Conservation (phyloP, 2,888 invertebrate genomes). For the Micropterix aruncella region DNA sequence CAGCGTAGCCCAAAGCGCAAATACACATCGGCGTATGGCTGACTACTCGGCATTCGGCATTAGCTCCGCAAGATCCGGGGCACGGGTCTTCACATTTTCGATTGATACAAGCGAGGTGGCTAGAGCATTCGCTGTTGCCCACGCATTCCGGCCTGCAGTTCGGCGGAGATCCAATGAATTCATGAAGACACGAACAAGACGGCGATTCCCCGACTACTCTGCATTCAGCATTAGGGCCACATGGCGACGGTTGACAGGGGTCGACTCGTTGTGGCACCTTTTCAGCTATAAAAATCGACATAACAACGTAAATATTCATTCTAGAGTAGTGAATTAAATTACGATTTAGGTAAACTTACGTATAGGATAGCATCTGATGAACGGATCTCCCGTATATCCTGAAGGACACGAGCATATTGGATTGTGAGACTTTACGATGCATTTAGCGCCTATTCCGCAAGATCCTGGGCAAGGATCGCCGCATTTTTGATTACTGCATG, state of each 20-base stretch:
- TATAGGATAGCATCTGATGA: constrained; percentile 38
- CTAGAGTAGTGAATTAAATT: neutral
- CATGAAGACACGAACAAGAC: constrained; percentile 47
- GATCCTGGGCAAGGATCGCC: constrained; percentile 52
- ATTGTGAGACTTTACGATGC: constrained; percentile 50
- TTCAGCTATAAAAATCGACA: constrained; percentile 19
- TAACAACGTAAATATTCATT: constrained; percentile 3
- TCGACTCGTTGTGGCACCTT: constrained; percentile 24
- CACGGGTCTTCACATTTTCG: constrained; percentile 52
- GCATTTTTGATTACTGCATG: constrained; percentile 53
- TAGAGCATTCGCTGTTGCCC: constrained; percentile 46
- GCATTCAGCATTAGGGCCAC: constrained; percentile 51
- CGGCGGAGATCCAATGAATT: constrained; percentile 45
- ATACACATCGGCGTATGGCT: constrained; percentile 47
- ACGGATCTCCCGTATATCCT: constrained; percentile 46
- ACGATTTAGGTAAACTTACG: constrained; percentile 18
- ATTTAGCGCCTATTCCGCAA: constrained; percentile 49
- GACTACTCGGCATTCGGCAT: constrained; percentile 48
- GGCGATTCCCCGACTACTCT: constrained; percentile 40
- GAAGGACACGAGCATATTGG: constrained; percentile 48
- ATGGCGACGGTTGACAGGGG: constrained; percentile 50
- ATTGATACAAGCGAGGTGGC: constrained; percentile 44
- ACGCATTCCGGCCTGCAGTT: constrained; percentile 53
- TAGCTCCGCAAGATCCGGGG: constrained; percentile 42
- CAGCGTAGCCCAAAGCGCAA: constrained; percentile 41